Evolutionary conservation across 2,113 vertebrate species (phyloP).

Genomic region (Calcarius ornatus): DNA sequence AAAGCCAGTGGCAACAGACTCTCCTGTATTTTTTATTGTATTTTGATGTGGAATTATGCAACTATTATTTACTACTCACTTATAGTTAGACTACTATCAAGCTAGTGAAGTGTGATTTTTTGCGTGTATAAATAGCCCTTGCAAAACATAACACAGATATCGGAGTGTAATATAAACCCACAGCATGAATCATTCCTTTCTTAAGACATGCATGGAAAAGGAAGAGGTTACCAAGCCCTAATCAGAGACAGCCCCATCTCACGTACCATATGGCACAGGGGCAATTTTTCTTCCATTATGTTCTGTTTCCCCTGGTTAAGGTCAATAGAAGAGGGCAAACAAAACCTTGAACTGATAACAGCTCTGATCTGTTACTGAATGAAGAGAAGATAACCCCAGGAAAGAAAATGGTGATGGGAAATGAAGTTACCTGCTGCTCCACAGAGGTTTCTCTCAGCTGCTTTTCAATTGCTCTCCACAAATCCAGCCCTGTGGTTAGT

Average conservation of each 20-base stretch:
- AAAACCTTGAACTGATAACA: neutral
- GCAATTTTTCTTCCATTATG: neutral
- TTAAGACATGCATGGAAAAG: neutral
- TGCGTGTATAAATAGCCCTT: constrained; percentile 60
- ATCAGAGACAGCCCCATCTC: neutral
- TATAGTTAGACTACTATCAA: constrained; percentile 69
- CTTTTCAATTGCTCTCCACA: neutral
- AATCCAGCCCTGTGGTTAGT: neutral
- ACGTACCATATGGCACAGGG: neutral
- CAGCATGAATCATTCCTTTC: constrained; percentile 30
- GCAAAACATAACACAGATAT: constrained; percentile 48
- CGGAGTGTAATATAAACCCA: constrained; percentile 22
- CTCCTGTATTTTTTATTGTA: constrained; percentile 40
- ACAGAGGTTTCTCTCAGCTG: neutral
- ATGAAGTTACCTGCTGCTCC: neutral
- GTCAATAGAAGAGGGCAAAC: neutral
- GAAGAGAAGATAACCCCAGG: neutral
- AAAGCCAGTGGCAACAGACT: neutral
- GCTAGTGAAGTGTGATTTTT: constrained; percentile 64
- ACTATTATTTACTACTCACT: constrained; percentile 69
- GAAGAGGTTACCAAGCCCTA: constrained; percentile 5
- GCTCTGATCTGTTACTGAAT: neutral
- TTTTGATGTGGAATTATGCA: constrained; percentile 62
- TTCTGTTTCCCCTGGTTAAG: neutral
- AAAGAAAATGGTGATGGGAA: neutral